Conservation (phyloP, 2,113 vertebrate species). For the Lates calcarifer region DNA sequence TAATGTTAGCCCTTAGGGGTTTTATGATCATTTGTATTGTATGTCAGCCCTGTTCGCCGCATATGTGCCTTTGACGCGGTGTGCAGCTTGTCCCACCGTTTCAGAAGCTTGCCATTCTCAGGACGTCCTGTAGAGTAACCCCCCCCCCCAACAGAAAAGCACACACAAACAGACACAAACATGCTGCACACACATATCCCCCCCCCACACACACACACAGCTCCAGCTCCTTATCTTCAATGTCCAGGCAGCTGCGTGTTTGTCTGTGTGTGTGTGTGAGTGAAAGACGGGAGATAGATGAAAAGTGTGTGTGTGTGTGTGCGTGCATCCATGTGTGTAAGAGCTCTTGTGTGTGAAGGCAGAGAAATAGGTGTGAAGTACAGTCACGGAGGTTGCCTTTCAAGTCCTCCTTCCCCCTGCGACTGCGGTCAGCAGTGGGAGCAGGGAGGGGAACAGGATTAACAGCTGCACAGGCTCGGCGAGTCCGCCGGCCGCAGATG, state of each 20-base stretch:
- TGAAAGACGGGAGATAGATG: conserved; percentile 36
- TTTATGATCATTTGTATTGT: conserved; percentile 10
- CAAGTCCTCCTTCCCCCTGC: conserved; percentile 52
- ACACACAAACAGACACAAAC: conserved; percentile 64
- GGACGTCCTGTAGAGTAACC: conserved; percentile 72
- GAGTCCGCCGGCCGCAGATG: conserved; percentile 25
- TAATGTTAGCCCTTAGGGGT: conserved; percentile 2
- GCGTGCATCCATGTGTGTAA: conserved; percentile 40
- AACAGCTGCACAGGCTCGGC: conserved; percentile 49
- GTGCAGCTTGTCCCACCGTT: conserved; percentile 37
- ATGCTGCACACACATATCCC: conserved; percentile 54
- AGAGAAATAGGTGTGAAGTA: conserved; percentile 79
- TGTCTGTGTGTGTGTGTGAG: conserved; percentile 64
- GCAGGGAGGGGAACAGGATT: conserved; percentile 61
- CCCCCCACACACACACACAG: conserved; percentile 56
- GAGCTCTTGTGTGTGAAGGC: conserved; percentile 59
- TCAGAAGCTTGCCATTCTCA: conserved; percentile 71
- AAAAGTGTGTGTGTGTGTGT: conserved; percentile 50
- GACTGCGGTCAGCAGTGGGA: conserved; percentile 37
- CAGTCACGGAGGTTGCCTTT: conserved; percentile 77
- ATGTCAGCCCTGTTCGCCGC: background rate
- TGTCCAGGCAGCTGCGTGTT: conserved; percentile 81
- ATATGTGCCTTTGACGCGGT: conserved; percentile 20
- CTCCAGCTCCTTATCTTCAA: conserved; percentile 80
- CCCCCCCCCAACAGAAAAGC: conserved; percentile 31